Evolutionary conservation across 2,113 vertebrate species (phyloP).

Genomic region (Muntiacus muntjak): DNA sequence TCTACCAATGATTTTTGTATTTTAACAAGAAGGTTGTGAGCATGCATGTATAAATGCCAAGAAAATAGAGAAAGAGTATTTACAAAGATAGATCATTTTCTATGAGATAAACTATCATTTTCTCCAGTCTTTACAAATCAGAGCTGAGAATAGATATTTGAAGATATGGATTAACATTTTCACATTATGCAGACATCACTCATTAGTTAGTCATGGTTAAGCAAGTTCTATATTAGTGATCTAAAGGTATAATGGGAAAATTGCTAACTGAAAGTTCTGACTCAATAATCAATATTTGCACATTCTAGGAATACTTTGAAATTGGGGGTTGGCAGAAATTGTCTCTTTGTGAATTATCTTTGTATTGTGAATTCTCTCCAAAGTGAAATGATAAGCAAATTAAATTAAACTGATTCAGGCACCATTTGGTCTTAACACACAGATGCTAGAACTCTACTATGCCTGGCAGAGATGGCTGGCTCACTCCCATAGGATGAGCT

Average conservation of each 20-base stretch:
- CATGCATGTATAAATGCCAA: neutral
- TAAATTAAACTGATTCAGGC: neutral
- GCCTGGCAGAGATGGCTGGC: constrained; percentile 35
- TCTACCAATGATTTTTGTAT: neutral
- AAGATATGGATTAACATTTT: neutral
- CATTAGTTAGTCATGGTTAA: neutral
- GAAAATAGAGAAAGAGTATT: neutral
- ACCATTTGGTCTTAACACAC: constrained; percentile 32
- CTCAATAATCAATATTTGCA: constrained; percentile 3
- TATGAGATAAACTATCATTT: neutral
- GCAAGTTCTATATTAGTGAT: neutral
- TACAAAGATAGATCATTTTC: neutral
- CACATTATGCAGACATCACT: neutral
- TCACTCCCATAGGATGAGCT: neutral
- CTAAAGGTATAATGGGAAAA: neutral
- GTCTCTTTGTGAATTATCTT: neutral
- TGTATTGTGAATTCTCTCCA: constrained; percentile 2
- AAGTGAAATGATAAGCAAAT: constrained; percentile 29
- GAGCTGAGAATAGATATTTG: neutral
- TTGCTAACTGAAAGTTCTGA: neutral
- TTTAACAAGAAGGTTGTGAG: neutral
- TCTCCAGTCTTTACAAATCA: neutral
- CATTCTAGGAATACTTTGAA: neutral
- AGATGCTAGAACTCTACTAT: constrained; percentile 23
- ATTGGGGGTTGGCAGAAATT: neutral